These are phyloP conservation scores for Babyrousa celebensis DNA, from an alignment of 2,797 vertebrate species.

Conservation along the genomic window DNA sequence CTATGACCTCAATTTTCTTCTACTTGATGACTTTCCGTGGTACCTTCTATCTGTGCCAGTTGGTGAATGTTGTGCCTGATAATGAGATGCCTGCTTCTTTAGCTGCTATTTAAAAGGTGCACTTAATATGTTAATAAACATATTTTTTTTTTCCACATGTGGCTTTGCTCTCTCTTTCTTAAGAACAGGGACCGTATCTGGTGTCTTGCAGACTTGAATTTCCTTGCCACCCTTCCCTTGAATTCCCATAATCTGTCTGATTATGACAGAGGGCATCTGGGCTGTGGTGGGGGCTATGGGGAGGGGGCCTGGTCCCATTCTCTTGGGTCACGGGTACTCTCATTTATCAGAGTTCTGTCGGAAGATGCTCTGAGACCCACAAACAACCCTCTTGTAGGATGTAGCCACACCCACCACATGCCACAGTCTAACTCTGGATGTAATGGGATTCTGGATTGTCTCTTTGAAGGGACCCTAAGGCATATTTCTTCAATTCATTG, in stretches of 20 bases:
- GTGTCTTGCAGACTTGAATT: background rate
- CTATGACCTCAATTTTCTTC: conserved; percentile 7
- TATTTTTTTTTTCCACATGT: background rate
- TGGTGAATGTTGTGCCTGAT: background rate
- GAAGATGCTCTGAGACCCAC: background rate
- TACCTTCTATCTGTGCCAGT: background rate
- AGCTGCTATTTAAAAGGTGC: conserved; percentile 33
- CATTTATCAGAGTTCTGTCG: background rate
- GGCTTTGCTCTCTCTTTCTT: background rate
- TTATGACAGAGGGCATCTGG: background rate
- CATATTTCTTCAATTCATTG: background rate
- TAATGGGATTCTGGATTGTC: background rate
- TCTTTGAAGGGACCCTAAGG: background rate
- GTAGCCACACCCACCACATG: background rate
- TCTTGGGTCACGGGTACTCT: background rate
- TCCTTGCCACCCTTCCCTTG: background rate
- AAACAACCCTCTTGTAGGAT: background rate
- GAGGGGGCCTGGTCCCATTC: background rate
- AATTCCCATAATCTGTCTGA: background rate
- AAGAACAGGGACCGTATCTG: background rate
- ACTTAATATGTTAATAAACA: conserved; percentile 64
- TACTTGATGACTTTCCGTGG: background rate
- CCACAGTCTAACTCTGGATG: background rate
- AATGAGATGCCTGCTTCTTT: conserved; percentile 24
- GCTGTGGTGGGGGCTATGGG: fast-evolving